Conservation (phyloP, 2,113 vertebrate genomes). For the Festucalex cinctus region DNA sequence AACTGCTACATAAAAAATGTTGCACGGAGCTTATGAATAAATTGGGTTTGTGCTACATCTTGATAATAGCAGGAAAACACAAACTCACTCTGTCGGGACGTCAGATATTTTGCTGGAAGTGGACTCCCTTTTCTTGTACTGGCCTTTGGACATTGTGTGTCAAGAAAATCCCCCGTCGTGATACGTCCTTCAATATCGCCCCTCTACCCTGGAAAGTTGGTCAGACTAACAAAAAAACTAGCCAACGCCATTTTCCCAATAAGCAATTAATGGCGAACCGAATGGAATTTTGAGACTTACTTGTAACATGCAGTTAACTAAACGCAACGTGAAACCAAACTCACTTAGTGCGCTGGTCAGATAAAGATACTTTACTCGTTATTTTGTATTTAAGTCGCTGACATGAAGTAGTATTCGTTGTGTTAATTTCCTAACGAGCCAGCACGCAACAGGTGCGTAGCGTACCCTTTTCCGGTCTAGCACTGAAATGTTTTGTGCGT, state of each 20-base stretch:
- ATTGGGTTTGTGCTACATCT: constrained; percentile 3
- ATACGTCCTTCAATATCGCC: background rate
- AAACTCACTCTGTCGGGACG: constrained; percentile 75
- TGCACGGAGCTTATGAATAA: constrained; percentile 11
- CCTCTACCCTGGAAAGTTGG: background rate
- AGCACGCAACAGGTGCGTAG: background rate
- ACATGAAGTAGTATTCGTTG: no score
- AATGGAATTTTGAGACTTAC: no score
- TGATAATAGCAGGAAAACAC: background rate
- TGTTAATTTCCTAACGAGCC: background rate
- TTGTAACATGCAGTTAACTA: background rate
- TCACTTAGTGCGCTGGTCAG: background rate
- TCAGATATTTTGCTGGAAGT: constrained; percentile 62
- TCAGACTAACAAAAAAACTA: background rate
- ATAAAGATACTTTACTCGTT: background rate
- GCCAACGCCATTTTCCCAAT: background rate
- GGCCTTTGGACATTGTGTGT: constrained; percentile 64
- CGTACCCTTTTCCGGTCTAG: background rate
- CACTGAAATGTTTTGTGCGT: background rate
- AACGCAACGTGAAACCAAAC: background rate
- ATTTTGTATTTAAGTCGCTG: background rate
- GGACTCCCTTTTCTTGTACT: constrained; percentile 67
- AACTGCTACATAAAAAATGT: background rate
- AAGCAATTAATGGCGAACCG: background rate
- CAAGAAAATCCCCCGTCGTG: background rate